phyloP scores from a whole-genome alignment of 2,888 invertebrate genomes.

The Geophilus truncorum region DNA sequence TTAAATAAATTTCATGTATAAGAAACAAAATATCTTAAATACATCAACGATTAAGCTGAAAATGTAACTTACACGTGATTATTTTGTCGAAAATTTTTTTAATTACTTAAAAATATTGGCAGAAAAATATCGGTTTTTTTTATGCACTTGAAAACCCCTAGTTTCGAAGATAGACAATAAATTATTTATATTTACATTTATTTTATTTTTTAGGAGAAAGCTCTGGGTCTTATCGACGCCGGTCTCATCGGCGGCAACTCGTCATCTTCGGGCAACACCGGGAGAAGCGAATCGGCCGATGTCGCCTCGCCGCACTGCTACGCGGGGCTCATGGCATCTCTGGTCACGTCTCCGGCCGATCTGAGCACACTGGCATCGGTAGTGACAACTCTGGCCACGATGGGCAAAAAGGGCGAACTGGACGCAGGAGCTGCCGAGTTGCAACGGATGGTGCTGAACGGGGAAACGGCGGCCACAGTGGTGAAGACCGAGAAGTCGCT shows the following conservation, averaged over 20 bases:
- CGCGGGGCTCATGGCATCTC: background rate
- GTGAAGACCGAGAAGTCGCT: slow-evolving; percentile 60
- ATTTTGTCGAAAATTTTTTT: no score
- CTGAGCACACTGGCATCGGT: slow-evolving; percentile 52
- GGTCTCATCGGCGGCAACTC: slow-evolving; percentile 29
- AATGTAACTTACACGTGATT: no score
- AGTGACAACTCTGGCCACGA: slow-evolving; percentile 51
- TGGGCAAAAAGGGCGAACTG: slow-evolving; percentile 45
- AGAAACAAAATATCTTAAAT: no score
- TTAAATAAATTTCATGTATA: no score
- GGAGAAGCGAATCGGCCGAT: background rate
- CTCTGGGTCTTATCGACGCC: slow-evolving; percentile 30
- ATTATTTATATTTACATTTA: background rate
- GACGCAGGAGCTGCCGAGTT: slow-evolving; percentile 48
- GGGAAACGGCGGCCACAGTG: slow-evolving; percentile 58
- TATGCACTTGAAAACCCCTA: no score
- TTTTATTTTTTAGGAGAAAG: background rate
- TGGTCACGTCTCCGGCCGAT: slow-evolving; percentile 42
- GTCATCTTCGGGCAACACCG: slow-evolving; percentile 25
- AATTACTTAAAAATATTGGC: no score
- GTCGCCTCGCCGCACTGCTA: background rate
- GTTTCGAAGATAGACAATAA: no score
- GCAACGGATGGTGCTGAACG: slow-evolving; percentile 51
- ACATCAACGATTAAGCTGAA: no score
- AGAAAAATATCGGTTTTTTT: no score